Evolutionary conservation across 2,797 vertebrate genomes (phyloP).

Genomic region (Cyprinodon diabolis): DNA sequence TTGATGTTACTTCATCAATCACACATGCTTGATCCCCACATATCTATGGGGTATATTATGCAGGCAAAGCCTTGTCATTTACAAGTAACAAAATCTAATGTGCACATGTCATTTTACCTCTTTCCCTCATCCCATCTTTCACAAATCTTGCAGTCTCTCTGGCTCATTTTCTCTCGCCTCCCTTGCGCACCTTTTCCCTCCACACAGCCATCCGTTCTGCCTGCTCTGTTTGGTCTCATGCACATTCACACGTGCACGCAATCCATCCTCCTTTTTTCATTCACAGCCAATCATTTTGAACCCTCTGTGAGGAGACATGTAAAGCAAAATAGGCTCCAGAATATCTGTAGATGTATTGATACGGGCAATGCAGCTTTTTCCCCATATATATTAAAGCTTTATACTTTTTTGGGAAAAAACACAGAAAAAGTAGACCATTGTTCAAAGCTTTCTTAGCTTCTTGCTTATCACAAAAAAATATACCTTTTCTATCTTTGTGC

Average conservation of each 20-base stretch:
- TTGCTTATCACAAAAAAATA: too few species aligned
- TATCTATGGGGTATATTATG: constrained; percentile 42
- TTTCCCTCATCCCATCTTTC: constrained; percentile 39
- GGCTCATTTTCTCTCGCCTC: constrained; percentile 60
- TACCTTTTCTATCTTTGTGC: too few species aligned
- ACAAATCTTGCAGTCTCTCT: constrained; percentile 51
- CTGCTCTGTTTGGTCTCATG: constrained; percentile 44
- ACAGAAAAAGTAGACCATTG: background rate
- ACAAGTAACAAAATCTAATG: constrained; percentile 3
- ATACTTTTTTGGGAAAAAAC: background rate
- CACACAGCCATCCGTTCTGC: constrained; percentile 19
- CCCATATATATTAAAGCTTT: background rate
- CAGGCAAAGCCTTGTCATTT: constrained; percentile 20
- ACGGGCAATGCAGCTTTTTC: background rate
- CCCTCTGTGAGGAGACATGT: constrained; percentile 54
- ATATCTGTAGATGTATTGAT: constrained; percentile 19
- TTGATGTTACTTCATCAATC: constrained; percentile 53
- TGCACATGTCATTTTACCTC: constrained; percentile 11
- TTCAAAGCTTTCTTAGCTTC: background rate
- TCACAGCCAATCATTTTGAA: constrained; percentile 62
- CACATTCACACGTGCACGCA: constrained; percentile 65
- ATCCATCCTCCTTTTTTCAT: constrained; percentile 43
- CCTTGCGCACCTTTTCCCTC: constrained; percentile 15
- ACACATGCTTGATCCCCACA: constrained; percentile 35
- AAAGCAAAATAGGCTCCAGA: constrained; percentile 45